Evolutionary conservation across 2,888 invertebrate species (phyloP).

Genomic region (Sabellastarte sp.): DNA sequence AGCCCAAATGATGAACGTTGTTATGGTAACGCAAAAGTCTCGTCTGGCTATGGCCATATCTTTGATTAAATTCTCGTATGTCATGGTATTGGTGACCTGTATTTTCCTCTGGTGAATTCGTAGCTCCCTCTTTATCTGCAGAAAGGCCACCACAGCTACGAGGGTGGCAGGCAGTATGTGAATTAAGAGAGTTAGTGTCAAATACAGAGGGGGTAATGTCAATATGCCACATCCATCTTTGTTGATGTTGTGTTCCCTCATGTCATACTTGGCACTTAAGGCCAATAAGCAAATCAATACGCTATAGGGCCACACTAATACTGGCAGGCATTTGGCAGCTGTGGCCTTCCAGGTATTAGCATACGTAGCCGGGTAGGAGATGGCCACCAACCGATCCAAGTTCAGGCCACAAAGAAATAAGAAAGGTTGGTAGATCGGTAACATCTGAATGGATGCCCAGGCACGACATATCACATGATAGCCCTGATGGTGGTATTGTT

Average conservation of each 20-base stretch:
- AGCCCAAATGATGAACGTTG: constrained; percentile 7
- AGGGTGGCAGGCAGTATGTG: neutral
- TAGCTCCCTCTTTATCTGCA: constrained; percentile 2
- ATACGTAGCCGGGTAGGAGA: neutral
- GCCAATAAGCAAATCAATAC: neutral
- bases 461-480: neutral
- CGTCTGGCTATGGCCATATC: constrained; percentile 9
- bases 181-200: neutral
- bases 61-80: constrained; percentile 14
- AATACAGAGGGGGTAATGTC: constrained; percentile 3
- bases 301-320: neutral
- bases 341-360: neutral
- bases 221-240: constrained; percentile 10
- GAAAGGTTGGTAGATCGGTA: neutral
- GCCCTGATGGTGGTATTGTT: too few species aligned
- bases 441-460: neutral
- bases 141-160: constrained; percentile 2
- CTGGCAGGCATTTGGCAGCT: neutral
- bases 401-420: neutral
- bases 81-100: constrained; percentile 23
- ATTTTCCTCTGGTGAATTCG: constrained; percentile 18
- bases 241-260: too few species aligned
- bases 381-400: neutral
- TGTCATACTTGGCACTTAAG: neutral
- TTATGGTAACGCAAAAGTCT: constrained; percentile 2